These are phyloP conservation scores for Caenorhabditis imperialis DNA, from an alignment of 2,888 invertebrate genomes.

Conservation along the genomic window DNA sequence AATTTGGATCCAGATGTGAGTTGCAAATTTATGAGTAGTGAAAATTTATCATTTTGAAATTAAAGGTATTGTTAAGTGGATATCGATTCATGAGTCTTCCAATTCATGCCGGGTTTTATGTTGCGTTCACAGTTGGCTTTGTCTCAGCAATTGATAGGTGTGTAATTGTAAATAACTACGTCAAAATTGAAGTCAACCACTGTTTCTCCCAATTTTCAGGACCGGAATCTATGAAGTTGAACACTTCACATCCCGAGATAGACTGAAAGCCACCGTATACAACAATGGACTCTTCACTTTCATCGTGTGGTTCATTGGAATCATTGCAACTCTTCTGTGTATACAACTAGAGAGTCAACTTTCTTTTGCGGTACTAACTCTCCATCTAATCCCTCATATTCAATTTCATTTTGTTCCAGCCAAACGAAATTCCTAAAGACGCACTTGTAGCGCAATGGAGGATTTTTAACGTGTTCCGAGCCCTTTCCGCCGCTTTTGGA, in stretches of 20 bases:
- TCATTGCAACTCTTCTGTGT: conserved; percentile 42
- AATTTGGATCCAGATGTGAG: conserved; percentile 62
- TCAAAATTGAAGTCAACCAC: no score
- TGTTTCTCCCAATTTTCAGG: conserved; percentile 8
- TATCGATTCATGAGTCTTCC: conserved; percentile 60
- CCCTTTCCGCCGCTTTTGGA: conserved; percentile 39
- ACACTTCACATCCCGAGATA: conserved; percentile 26
- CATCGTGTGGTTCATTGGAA: conserved; percentile 51
- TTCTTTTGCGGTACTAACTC: conserved; percentile 21
- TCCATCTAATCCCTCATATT: not conserved
- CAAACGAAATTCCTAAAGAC: conserved; percentile 7
- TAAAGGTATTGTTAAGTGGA: conserved; percentile 57
- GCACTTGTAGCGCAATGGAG: conserved; percentile 36
- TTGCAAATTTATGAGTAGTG: not conserved
- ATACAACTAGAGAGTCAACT: conserved; percentile 51
- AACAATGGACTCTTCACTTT: conserved; percentile 49
- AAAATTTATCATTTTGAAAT: not conserved
- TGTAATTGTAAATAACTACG: not conserved
- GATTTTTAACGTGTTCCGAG: conserved; percentile 43
- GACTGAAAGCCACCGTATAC: conserved; percentile 19
- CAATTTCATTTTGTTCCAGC: conserved; percentile 12
- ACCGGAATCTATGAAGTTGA: conserved; percentile 41
- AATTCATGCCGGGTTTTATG: conserved; percentile 56
- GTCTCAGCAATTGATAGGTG: conserved; percentile 59
- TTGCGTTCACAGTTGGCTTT: conserved; percentile 53